These are phyloP conservation scores for Prinia subflava DNA, from an alignment of 2,113 vertebrate genomes.

Conservation along the genomic window DNA sequence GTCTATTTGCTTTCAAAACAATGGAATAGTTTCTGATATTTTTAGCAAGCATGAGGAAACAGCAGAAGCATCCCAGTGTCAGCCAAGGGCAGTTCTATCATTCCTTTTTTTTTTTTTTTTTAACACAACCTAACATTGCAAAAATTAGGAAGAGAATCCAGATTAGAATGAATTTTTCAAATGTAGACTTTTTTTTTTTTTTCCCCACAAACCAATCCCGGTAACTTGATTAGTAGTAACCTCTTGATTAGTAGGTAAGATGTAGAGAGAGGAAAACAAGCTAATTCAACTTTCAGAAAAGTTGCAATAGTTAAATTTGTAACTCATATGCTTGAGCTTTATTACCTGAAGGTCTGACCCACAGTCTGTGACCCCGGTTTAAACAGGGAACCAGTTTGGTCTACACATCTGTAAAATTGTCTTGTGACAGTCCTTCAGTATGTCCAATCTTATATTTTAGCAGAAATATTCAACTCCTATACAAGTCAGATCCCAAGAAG, in stretches of 20 bases:
- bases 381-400: background rate
- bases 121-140: accelerated
- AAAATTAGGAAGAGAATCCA: background rate
- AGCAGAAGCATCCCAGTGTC: background rate
- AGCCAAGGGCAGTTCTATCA: background rate
- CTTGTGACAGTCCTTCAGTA: background rate
- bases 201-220: background rate
- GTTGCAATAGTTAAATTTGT: background rate
- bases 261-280: background rate
- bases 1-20: background rate
- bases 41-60: background rate
- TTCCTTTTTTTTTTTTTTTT: background rate
- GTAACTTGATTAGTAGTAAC: background rate
- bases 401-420: background rate
- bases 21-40: background rate
- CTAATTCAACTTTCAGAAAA: background rate
- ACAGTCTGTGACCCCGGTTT: background rate
- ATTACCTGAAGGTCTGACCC: background rate
- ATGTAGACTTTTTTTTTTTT: background rate
- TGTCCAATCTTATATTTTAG: background rate
- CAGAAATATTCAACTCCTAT: background rate
- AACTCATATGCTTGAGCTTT: background rate
- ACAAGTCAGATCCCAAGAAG: background rate
- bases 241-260: background rate
- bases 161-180: background rate